These are phyloP conservation scores for Lamellibrachia luymesi DNA, from an alignment of 1,140 invertebrate species.

Conservation along the genomic window DNA sequence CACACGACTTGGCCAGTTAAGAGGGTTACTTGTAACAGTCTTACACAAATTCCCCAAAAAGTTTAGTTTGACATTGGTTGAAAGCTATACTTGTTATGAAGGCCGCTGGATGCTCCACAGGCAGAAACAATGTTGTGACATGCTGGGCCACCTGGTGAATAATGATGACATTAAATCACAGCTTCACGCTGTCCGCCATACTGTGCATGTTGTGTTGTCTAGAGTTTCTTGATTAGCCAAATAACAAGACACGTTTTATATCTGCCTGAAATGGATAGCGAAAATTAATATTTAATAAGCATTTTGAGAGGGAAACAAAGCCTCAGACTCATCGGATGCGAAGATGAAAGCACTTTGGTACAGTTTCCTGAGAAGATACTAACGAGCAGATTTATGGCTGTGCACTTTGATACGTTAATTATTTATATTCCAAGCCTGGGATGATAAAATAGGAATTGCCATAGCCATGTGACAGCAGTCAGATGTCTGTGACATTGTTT, in stretches of 20 bases:
- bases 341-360: neutral
- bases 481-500: neutral
- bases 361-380: neutral
- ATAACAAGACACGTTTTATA: neutral
- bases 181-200: neutral
- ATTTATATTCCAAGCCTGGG: neutral
- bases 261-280: neutral
- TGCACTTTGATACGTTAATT: neutral
- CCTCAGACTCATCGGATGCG: neutral
- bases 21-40: neutral
- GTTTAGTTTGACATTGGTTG: neutral
- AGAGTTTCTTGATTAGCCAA: neutral
- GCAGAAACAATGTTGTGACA: neutral
- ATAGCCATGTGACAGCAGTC: neutral
- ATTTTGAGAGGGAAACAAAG: neutral
- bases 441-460: neutral
- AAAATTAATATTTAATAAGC: slow-evolving; percentile 1
- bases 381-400: neutral
- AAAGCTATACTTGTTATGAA: neutral
- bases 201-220: neutral
- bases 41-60: neutral
- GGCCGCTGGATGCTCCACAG: too few species aligned
- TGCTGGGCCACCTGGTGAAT: neutral
- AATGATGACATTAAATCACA: neutral
- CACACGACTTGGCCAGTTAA: neutral